phyloP scores from a whole-genome alignment of 2,888 invertebrate species.

The Drosophila setosimentum region DNA sequence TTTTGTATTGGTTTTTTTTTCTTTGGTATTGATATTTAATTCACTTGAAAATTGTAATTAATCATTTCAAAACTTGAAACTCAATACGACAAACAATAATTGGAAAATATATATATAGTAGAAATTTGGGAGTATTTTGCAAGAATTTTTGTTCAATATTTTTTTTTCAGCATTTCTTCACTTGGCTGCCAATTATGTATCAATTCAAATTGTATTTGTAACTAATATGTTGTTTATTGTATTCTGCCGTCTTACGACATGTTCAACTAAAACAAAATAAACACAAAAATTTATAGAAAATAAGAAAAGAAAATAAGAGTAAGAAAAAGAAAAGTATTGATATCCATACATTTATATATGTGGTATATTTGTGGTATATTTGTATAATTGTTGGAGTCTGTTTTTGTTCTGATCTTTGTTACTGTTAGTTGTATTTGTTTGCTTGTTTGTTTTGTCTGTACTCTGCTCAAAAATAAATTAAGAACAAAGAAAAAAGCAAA shows the following conservation, averaged over 20 bases:
- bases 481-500: conserved; percentile 1
- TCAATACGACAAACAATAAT: conserved; percentile 46
- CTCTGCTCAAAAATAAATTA: conserved; percentile 34
- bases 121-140: conserved; percentile 24
- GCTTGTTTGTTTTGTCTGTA: conserved; percentile 44
- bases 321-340: conserved; percentile 46
- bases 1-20: conserved; percentile 63
- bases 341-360: conserved; percentile 43
- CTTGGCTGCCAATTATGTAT: conserved; percentile 51
- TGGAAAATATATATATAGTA: conserved; percentile 13
- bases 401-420: conserved; percentile 29
- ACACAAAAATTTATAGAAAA: conserved; percentile 10
- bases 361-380: conserved; percentile 30
- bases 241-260: conserved; percentile 40
- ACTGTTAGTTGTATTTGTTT: conserved; percentile 26
- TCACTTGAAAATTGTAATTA: conserved; percentile 27
- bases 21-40: conserved; percentile 37
- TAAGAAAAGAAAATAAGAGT: conserved; percentile 13
- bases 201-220: conserved; percentile 20
- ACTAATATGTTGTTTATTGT: conserved; percentile 12
- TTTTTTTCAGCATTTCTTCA: conserved; percentile 14
- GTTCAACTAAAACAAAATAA: conserved; percentile 26
- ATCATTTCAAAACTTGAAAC: conserved; percentile 29
- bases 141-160: conserved; percentile 7
- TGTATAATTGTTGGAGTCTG: conserved; percentile 23